phyloP scores from a whole-genome alignment of 2,888 invertebrate species.

The Neoaliturus tenellus region DNA sequence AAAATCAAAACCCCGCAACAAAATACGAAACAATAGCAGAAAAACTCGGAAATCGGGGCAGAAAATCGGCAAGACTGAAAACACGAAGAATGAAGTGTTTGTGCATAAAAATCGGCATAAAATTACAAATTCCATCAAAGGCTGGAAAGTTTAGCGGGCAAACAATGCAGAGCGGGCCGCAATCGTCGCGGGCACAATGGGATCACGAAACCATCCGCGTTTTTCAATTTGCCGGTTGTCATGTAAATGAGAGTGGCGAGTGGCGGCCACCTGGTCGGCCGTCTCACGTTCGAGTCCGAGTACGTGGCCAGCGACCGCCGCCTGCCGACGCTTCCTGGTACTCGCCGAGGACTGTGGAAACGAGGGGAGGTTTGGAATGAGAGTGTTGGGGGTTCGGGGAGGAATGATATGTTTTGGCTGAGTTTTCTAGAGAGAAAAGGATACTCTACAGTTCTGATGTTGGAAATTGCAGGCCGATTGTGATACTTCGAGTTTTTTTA shows the following conservation, averaged over 20 bases:
- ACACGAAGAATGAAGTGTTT: slow-evolving; percentile 44
- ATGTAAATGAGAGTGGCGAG: slow-evolving; percentile 34
- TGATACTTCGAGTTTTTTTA: too few species aligned
- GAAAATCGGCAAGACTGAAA: not conserved
- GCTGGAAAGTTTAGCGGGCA: slow-evolving; percentile 45
- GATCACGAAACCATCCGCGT: slow-evolving; percentile 51
- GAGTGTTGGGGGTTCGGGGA: too few species aligned
- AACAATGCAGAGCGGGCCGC: slow-evolving; percentile 9
- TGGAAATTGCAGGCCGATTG: too few species aligned
- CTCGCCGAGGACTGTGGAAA: too few species aligned
- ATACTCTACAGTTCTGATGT: too few species aligned
- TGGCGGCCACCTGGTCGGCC: not conserved
- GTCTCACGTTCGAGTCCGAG: not conserved
- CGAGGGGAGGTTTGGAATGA: too few species aligned
- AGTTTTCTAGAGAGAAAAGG: too few species aligned
- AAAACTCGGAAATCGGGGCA: not conserved
- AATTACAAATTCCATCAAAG: slow-evolving; percentile 40
- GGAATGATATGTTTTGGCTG: too few species aligned
- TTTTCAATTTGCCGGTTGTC: slow-evolving; percentile 54
- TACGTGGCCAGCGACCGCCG: not conserved
- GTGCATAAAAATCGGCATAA: slow-evolving; percentile 45
- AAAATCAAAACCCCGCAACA: not conserved
- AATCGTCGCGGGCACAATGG: slow-evolving; percentile 24
- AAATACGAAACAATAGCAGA: not conserved
- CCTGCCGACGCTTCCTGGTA: too few species aligned